These are phyloP conservation scores for Symphodus melops DNA, from an alignment of 2,113 vertebrate genomes.

Conservation along the genomic window DNA sequence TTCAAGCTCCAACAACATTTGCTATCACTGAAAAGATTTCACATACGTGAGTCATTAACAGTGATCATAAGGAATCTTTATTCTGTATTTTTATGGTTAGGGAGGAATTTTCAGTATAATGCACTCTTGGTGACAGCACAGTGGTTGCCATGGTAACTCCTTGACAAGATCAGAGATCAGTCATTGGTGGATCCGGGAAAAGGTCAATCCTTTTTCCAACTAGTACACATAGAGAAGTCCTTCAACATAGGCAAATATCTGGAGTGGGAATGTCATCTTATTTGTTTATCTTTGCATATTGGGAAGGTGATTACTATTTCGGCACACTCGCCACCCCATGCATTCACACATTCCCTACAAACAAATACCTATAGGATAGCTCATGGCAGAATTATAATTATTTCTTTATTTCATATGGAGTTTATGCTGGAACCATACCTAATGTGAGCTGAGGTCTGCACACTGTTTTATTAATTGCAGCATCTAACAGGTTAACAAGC, in stretches of 20 bases:
- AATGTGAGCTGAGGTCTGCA: conserved; percentile 29
- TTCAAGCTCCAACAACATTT: neutral
- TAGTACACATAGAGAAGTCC: neutral
- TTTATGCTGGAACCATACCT: neutral
- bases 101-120: conserved; percentile 27
- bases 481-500: neutral
- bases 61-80: neutral
- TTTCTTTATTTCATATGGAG: too few species aligned
- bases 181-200: conserved; percentile 4
- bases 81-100: neutral
- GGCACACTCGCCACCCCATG: neutral
- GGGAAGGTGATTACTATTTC: neutral
- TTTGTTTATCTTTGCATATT: neutral
- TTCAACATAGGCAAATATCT: neutral
- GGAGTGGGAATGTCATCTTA: neutral
- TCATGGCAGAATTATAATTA: too few species aligned
- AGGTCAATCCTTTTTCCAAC: neutral
- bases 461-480: conserved; percentile 19
- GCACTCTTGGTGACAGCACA: conserved; percentile 19
- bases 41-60: neutral
- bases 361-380: neutral
- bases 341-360: neutral
- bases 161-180: neutral
- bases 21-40: neutral
- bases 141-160: conserved; percentile 24